Percentiles rank a stretch among this genome's conserved stretches.
These are phyloP conservation scores for Gobio gobio DNA, from an alignment of 2,113 vertebrate species.

Conservation along the genomic window DNA sequence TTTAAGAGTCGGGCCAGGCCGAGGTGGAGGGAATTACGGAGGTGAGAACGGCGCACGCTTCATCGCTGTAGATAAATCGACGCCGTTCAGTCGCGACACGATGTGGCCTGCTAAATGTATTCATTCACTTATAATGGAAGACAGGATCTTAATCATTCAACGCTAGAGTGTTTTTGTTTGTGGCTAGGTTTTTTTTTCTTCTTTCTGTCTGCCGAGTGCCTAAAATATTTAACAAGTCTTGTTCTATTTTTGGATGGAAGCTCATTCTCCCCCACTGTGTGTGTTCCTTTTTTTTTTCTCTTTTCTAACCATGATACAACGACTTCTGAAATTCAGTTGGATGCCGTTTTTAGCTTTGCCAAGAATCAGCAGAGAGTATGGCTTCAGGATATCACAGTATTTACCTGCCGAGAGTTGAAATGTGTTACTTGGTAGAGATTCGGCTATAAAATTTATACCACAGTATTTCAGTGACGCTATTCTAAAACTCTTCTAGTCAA, in stretches of 20 bases:
- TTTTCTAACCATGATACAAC: neutral
- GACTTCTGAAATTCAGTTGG: constrained; percentile 37
- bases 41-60: neutral
- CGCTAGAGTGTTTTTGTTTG: constrained; percentile 52
- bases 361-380: constrained; percentile 1
- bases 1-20: neutral
- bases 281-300: constrained; percentile 39
- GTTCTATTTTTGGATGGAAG: constrained; percentile 68
- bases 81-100: neutral
- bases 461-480: neutral
- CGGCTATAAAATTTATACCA: neutral
- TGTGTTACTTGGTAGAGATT: neutral
- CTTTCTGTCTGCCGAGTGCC: constrained; percentile 61
- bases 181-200: constrained; percentile 31
- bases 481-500: neutral
- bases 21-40: neutral
- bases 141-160: constrained; percentile 30
- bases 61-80: neutral
- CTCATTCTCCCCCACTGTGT: constrained; percentile 26
- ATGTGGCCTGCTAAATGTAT: constrained; percentile 11
- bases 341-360: neutral
- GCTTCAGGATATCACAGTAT: neutral
- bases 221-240: constrained; percentile 76
- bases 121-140: constrained; percentile 29
- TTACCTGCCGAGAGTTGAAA: neutral